These are phyloP conservation scores for Vanessa atalanta DNA, from an alignment of 1,140 invertebrate genomes.

Conservation along the genomic window DNA sequence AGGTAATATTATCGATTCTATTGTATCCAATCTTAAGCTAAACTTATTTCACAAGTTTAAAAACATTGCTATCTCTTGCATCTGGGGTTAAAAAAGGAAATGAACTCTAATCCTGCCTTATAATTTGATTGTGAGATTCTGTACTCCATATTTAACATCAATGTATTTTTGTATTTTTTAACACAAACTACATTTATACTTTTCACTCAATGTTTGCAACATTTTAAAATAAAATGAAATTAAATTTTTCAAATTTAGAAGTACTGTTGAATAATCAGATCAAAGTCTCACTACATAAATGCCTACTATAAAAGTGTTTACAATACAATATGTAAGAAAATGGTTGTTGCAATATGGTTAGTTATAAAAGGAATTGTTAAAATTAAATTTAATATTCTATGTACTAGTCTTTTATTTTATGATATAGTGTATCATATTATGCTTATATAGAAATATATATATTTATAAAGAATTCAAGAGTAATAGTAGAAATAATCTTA, in stretches of 20 bases:
- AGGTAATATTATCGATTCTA: too few species aligned
- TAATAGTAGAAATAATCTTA: constrained; percentile 1
- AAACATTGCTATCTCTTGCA: too few species aligned
- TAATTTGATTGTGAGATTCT: not conserved
- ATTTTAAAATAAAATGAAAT: not conserved
- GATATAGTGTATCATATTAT: too few species aligned
- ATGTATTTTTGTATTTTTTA: not conserved
- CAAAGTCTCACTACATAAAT: constrained; percentile 22
- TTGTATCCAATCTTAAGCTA: too few species aligned
- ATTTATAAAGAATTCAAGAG: not conserved
- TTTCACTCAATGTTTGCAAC: not conserved
- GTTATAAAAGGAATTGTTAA: constrained; percentile 67
- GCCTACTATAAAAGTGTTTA: constrained; percentile 42
- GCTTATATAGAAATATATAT: too few species aligned
- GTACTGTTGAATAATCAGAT: constrained; percentile 11
- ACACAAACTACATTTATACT: not conserved
- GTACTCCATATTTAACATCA: not conserved
- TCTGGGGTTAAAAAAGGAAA: too few species aligned
- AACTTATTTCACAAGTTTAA: too few species aligned
- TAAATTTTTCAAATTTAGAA: not conserved
- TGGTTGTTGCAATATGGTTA: constrained; percentile 66
- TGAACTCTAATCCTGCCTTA: too few species aligned
- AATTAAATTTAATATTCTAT: constrained; percentile 69
- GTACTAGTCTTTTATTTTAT: constrained; percentile 41
- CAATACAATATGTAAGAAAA: constrained; percentile 46